Conservation (phyloP, 1,140 invertebrate genomes). For the Drosophila trapezifrons region DNA sequence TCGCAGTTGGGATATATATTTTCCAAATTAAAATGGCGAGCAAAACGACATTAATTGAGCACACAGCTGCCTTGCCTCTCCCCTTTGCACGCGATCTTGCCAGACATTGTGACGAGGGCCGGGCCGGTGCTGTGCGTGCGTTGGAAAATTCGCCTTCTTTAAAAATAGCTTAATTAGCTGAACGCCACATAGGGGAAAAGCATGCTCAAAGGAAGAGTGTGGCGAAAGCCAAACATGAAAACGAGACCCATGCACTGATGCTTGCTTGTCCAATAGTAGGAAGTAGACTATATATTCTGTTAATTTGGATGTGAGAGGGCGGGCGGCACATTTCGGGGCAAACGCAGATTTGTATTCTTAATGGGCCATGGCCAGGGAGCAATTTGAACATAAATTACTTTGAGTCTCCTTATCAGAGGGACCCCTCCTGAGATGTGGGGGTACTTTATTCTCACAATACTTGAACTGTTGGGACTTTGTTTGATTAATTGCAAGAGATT, state of each 20-base stretch:
- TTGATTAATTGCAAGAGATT: constrained; percentile 23
- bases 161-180: constrained; percentile 79
- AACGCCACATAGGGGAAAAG: constrained; percentile 35
- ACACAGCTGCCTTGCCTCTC: constrained; percentile 52
- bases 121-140: constrained; percentile 30
- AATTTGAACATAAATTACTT: constrained; percentile 40
- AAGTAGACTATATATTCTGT: constrained; percentile 35
- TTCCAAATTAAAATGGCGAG: constrained; percentile 48
- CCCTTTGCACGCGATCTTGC: constrained; percentile 65
- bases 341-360: constrained; percentile 50
- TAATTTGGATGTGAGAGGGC: constrained; percentile 19
- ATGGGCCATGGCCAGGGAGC: constrained; percentile 30
- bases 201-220: constrained; percentile 58
- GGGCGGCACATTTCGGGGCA: constrained; percentile 4
- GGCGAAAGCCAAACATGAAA: constrained; percentile 59
- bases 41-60: constrained; percentile 75
- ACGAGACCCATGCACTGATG: constrained; percentile 13
- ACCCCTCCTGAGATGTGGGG: not conserved
- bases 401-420: constrained; percentile 1
- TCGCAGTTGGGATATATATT: constrained; percentile 3
- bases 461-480: constrained; percentile 11
- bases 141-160: constrained; percentile 38
- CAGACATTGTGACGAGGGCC: constrained; percentile 60
- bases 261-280: constrained; percentile 46
- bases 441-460: constrained; percentile 9